Base-by-base conservation (phyloP, 1,140 invertebrate genomes). In the Drosophila saltans region DNA sequence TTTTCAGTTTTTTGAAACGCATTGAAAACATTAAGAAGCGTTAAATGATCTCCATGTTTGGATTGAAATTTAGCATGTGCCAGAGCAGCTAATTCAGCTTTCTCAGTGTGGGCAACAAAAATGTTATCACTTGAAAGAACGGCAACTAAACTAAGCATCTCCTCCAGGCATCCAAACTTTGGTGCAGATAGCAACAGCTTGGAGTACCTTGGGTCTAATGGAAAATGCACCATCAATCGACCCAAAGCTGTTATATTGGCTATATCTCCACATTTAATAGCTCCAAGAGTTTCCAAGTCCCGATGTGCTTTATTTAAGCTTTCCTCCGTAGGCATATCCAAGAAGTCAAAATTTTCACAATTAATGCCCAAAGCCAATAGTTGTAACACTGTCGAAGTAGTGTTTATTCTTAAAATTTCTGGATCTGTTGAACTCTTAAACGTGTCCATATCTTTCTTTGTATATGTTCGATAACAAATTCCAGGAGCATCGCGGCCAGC, bases 41-140 rank as follows among this genome's bases (percentile, higher is more conserved):
- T 99, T 1, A 99, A 94, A 90, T 98, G 98, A 93, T 99, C 98
- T 8, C 98, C 98, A 80, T 98, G 95, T 56, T 95, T 94, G 0
- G 97, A 97, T 63, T 95, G 92, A 93, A 99, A 99, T 92, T 98
- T 98, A 61, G 94, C 93, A 89, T 95, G 94, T 8, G 95, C 94
- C 72, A 94, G 93, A 11, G 94, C 81, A 2, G 95, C 96, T 91
- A 96, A 94, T 86, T 96, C 96, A 66, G 94, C 92, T 92, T 96
- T 94, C 56, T 93, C 91, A 26, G 58, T 60, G 41, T 74, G 78
- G 4, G 93, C 94, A 43, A 94, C 88, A 72, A 95, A 94, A 8
- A 95, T 91, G 71, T 94, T 95, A 91, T 95, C 95, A 72, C 94
- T 94, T 11, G 94, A 94, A 77, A 95, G 91, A 8, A 95, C 91